Evolutionary conservation across 1,140 invertebrate species (phyloP), one percentile per base, ranked within the genome.

Genomic region (Ceratina calcarata): DNA sequence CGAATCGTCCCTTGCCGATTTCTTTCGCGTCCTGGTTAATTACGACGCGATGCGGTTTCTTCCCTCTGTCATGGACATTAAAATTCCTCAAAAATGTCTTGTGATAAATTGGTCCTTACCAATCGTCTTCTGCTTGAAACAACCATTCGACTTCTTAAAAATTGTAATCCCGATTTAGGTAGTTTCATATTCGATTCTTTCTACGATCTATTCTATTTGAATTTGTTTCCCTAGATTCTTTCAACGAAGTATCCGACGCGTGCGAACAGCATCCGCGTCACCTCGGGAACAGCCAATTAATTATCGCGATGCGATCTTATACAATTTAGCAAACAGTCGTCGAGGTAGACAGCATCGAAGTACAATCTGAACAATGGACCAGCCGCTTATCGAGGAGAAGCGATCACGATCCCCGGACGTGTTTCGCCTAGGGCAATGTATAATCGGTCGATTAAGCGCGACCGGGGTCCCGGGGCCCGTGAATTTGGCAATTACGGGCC

Each of bases 401-500:
- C 27, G 82, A 77, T 74, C 71, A 57, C 67, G 77, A 60, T 80
- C 83, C 18, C 22, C 16, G 13, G 18, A 58, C 51, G 37, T 10
- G 61, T 51, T 22, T 45, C 27, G 61, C 60, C 71, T 51, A 57
- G 74, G 75, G 27, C n/a, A 62, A 37, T 76, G 80, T 67, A 61
- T 62, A 70, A 84, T 85, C 68, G 81, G 66, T 53, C 85, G 78
- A 86, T 86, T 86, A 86, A 86, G 61, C 66, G 69, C 74, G 84
- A 79, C 78, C 83, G 83, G 74, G 80, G 71, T 18, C 68, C 37
- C 49, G 49, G 78, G 81, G 55, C 80, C 78, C 78, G 71, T 82
- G 84, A 84, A 87, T 87, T 88, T 86, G 84, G 79, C 81, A 88
- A 88, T 88, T 88, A 87, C 60, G 79, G 55, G 53, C 57, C 66